Evolutionary conservation across 1,140 invertebrate species (phyloP).

Genomic region (Nephotettix cincticeps): DNA sequence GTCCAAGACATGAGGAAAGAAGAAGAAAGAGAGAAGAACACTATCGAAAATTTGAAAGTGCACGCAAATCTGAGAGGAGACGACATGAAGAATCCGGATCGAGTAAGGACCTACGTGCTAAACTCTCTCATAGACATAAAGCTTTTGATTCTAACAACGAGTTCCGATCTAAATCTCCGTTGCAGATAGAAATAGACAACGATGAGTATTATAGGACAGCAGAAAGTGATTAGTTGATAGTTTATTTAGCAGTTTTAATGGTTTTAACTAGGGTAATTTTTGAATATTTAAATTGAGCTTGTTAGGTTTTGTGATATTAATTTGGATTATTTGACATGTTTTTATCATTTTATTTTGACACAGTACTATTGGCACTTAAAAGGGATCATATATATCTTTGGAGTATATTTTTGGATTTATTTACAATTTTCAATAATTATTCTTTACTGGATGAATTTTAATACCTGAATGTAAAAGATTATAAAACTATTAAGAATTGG

Average conservation of each 20-base stretch:
- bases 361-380: no score
- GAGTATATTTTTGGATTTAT: no score
- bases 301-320: no score
- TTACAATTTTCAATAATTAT: no score
- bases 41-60: not conserved
- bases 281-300: no score
- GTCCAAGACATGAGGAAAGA: not conserved
- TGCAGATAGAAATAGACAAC: slow-evolving; percentile 33
- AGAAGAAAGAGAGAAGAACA: not conserved
- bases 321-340: no score
- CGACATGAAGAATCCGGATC: not conserved
- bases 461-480: no score
- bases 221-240: slow-evolving; percentile 18
- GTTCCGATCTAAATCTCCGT: slow-evolving; percentile 23
- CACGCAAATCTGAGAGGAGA: not conserved
- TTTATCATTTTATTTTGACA: no score
- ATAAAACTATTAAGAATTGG: no score
- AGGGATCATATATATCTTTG: no score
- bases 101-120: slow-evolving; percentile 5
- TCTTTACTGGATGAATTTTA: no score
- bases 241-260: not conserved
- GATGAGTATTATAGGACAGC: slow-evolving; percentile 28
- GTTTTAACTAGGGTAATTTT: no score
- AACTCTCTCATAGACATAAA: slow-evolving; percentile 14
- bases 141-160: not conserved